Conservation (phyloP, 2,113 vertebrate species). For the Phrynosoma blainvillii region DNA sequence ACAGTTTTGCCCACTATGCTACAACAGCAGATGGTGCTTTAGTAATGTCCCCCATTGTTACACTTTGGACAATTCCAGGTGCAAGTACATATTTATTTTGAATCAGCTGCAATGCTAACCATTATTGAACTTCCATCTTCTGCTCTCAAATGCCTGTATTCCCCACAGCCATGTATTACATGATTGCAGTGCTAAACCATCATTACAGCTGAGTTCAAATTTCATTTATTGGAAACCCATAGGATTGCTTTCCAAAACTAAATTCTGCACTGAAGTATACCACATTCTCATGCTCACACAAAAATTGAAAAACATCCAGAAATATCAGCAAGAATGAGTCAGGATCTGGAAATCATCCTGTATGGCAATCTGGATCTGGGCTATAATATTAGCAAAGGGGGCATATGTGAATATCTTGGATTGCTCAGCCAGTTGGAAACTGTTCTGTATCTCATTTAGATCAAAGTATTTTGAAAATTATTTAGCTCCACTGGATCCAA, state of each 20-base stretch:
- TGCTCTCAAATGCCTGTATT: background rate
- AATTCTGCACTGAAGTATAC: constrained; percentile 19
- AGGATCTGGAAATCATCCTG: constrained; percentile 17
- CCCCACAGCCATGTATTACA: background rate
- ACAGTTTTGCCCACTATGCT: background rate
- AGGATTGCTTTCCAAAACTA: background rate
- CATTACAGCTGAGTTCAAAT: constrained; percentile 4
- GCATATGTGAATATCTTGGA: background rate
- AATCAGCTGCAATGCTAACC: background rate
- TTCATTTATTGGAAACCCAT: constrained; percentile 18
- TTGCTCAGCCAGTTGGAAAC: constrained; percentile 10
- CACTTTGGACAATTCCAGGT: background rate
- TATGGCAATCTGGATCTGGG: constrained; percentile 22
- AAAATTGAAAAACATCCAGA: constrained; percentile 11
- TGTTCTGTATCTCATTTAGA: background rate
- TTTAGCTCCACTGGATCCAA: background rate
- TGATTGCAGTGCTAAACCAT: constrained; percentile 9
- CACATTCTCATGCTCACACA: constrained; percentile 3
- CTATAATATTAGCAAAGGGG: background rate
- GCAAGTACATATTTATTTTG: background rate
- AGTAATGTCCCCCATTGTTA: background rate
- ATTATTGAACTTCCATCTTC: background rate
- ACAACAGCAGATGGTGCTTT: background rate
- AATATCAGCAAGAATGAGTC: constrained; percentile 26
- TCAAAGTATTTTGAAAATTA: background rate